phyloP scores from a whole-genome alignment of 2,797 vertebrate species.

The Ispidina lecontei region DNA sequence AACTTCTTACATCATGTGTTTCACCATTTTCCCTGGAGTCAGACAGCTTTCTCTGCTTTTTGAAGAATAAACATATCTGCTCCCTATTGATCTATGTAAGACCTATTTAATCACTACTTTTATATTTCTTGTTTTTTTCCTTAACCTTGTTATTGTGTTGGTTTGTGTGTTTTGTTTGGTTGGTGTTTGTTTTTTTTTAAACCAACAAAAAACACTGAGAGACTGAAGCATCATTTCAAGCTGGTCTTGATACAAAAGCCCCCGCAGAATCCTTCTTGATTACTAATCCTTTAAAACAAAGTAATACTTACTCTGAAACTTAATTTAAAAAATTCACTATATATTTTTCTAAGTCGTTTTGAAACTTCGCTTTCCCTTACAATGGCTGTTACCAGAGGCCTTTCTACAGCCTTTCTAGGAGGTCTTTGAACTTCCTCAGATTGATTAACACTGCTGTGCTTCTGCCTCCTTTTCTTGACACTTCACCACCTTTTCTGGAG shows the following conservation, averaged over 20 bases:
- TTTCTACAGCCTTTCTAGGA: background rate
- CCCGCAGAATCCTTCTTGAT: background rate
- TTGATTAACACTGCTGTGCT: background rate
- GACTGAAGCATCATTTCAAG: background rate
- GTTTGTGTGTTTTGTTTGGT: too few species aligned
- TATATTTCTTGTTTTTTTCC: too few species aligned
- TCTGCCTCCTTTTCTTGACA: background rate
- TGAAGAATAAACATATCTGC: slow-evolving; percentile 10
- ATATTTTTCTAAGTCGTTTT: background rate
- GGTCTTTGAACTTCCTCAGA: background rate
- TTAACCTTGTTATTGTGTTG: too few species aligned
- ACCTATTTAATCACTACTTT: background rate
- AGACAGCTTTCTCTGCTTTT: background rate
- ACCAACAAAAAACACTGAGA: background rate
- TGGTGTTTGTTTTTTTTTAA: background rate
- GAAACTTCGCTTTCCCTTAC: background rate
- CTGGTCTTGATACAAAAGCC: background rate
- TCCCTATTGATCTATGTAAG: background rate
- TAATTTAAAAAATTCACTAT: background rate
- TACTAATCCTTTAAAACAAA: background rate
- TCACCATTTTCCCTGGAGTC: background rate
- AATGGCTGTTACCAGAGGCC: background rate
- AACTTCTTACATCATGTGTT: background rate
- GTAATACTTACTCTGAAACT: background rate
- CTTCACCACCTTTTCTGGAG: background rate